These are phyloP conservation scores for Palythoa grandiflora DNA, from an alignment of 92 coral and sea anemone species.

Conservation along the genomic window DNA sequence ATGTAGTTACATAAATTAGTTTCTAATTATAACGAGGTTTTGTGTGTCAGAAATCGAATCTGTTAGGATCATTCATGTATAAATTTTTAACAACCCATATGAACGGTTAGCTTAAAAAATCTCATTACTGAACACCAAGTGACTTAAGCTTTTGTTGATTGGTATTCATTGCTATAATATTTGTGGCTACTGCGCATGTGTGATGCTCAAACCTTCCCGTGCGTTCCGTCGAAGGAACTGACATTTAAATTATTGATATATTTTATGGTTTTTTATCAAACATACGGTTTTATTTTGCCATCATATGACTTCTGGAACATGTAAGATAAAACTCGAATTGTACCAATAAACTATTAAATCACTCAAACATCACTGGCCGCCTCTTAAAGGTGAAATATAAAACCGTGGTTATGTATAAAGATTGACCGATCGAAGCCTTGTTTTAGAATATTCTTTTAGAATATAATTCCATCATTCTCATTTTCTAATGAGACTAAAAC, in stretches of 20 bases:
- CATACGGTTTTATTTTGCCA: too few species aligned
- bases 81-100: background rate
- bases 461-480: too few species aligned
- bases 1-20: background rate
- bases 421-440: too few species aligned
- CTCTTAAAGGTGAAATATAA: too few species aligned
- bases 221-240: background rate
- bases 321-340: background rate
- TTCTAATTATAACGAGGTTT: background rate
- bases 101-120: conserved; percentile 6
- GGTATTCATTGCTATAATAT: too few species aligned
- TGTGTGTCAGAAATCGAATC: background rate
- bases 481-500: too few species aligned
- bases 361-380: background rate
- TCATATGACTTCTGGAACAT: background rate
- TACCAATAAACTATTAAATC: background rate
- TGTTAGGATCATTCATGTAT: background rate
- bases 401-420: too few species aligned
- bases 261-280: background rate
- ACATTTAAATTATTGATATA: too few species aligned
- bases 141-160: background rate
- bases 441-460: too few species aligned
- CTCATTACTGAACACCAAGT: background rate
- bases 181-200: background rate
- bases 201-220: background rate